These are phyloP conservation scores for Ctenodactylus gundi DNA, from an alignment of 2,113 vertebrate species.

Conservation along the genomic window DNA sequence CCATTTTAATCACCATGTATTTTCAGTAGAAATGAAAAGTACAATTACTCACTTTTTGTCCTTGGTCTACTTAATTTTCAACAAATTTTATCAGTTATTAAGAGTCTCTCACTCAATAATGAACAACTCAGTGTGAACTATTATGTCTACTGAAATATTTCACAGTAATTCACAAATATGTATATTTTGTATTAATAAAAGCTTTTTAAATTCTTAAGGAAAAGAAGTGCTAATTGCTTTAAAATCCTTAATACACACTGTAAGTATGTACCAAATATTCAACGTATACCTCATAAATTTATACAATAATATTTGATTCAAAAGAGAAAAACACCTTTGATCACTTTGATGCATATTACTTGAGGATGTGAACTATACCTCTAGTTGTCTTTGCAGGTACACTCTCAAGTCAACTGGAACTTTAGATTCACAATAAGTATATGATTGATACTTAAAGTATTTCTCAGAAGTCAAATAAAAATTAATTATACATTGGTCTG, in stretches of 20 bases:
- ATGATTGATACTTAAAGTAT: background rate
- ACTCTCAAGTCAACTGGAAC: background rate
- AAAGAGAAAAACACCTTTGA: background rate
- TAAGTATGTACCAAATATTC: background rate
- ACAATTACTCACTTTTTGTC: background rate
- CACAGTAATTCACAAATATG: background rate
- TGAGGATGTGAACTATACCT: background rate
- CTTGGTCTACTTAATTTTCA: background rate
- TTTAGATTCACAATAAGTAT: background rate
- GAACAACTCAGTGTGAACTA: background rate
- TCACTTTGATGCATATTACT: background rate
- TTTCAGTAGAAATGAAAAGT: constrained; percentile 19
- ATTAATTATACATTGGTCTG: background rate
- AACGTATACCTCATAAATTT: background rate
- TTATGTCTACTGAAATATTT: background rate
- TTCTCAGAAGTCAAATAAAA: background rate
- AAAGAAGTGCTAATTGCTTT: background rate
- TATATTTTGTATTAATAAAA: background rate
- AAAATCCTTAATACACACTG: background rate
- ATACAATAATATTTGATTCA: background rate
- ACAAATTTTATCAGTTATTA: constrained; percentile 1
- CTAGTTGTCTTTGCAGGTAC: background rate
- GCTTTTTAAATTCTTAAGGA: background rate
- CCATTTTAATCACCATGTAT: background rate
- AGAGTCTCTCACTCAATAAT: background rate